Base-by-base conservation (phyloP, 2,113 vertebrate species). In the Ciconia stormi region DNA sequence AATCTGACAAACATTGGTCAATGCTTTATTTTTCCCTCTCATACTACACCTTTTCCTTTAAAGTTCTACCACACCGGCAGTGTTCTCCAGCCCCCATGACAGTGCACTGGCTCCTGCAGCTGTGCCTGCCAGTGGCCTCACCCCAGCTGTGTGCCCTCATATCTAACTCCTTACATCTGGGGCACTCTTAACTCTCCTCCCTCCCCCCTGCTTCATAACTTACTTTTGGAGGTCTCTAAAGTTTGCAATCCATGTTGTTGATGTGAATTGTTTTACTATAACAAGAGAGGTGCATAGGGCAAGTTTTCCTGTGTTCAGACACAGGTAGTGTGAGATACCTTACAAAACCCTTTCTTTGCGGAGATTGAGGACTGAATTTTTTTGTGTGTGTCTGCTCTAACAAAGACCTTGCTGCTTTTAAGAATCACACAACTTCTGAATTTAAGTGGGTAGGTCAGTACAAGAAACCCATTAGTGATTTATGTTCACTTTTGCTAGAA, bases 171-270 rank as follows among this genome's bases (percentile, higher is more conserved):
- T 26, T 11, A 11, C 53, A 50, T 27, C 59, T 74, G 65, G 13
- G 32, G 29, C 46, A 21, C 23, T 32, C 17, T 7, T 17, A 20
- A 2, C 18, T 9, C 27, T 19, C n/a, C 13, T 8, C 26, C 36
- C 49, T 13, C 21, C 25, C 44, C 16, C 11, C n/a, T 8, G 9
- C 38, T 44, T 55, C 36, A 2, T 4, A 16, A 40, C 9, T 40
- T 20, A 30, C 17, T 49, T 58, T 11, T 20, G 30, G 22, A 74
- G 13, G 6, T 3, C 13, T 61, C 30, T n/a, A 3, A 6, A n/a
- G 16, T 18, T 11, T 73, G 13, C 12, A 59, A 1, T 22, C 16
- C 5, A 0, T 34, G 26, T 2, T 42, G 11, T 4, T 22, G 3
- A 46, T 32, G 13, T 36, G 9, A 32, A 6, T 19, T n/a, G 10